A percentile compares a stretch with the other conserved stretches of the same genome.
Conservation (phyloP, 2,113 vertebrate species). For the Lynx canadensis region DNA sequence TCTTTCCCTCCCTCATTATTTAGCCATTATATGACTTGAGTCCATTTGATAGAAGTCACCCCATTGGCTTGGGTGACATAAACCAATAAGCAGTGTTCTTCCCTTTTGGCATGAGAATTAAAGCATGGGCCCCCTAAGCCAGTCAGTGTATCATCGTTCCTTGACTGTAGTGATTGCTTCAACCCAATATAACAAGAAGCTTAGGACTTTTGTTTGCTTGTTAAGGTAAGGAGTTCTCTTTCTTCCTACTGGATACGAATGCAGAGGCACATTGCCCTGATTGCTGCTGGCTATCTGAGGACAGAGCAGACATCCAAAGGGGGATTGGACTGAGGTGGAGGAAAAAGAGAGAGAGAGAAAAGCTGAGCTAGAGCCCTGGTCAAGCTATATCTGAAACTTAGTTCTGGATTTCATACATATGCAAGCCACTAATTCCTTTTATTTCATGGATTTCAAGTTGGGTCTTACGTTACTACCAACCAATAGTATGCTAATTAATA, state of each 20-base stretch:
- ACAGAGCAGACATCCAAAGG: not conserved
- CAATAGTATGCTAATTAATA: not conserved
- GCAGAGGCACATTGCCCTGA: not conserved
- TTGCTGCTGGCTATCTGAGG: not conserved
- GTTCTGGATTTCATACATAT: not conserved
- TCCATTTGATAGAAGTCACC: not conserved
- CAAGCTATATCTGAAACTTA: not conserved
- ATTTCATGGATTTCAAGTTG: constrained; percentile 12
- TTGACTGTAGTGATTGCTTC: not conserved
- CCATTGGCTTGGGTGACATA: not conserved
- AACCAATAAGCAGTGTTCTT: not conserved
- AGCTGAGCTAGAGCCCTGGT: not conserved
- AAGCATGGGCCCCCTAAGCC: not conserved
- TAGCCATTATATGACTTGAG: not conserved
- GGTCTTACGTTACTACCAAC: not conserved
- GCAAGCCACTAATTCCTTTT: not conserved
- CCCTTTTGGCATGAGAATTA: not conserved
- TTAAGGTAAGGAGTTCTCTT: not conserved
- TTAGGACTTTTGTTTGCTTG: not conserved
- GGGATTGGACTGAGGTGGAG: not conserved
- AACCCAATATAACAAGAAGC: not conserved
- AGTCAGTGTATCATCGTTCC: too few species aligned
- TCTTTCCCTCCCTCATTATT: not conserved
- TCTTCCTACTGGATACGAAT: not conserved
- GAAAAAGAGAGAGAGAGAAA: not conserved